A percentile compares a stretch with the other conserved stretches of the same genome.
Conservation (phyloP, 2,888 invertebrate genomes). For the Muschampia plurimacula region DNA sequence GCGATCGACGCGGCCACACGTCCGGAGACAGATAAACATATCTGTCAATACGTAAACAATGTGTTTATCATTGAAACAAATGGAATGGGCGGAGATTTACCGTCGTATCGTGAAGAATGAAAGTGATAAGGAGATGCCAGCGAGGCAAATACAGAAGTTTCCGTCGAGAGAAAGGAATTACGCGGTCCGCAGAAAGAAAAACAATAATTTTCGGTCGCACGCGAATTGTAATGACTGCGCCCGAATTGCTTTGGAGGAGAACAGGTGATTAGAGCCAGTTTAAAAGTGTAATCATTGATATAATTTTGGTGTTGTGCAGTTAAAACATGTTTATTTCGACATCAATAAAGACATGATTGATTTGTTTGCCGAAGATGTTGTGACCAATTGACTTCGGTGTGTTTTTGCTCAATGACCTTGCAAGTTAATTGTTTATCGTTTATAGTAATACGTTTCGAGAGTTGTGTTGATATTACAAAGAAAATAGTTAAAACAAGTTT, state of each 20-base stretch:
- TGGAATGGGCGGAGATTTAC: slow-evolving; percentile 75
- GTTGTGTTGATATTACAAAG: neutral
- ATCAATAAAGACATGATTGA: slow-evolving; percentile 19
- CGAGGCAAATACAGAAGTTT: slow-evolving; percentile 85
- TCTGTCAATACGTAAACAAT: slow-evolving; percentile 50
- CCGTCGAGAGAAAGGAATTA: slow-evolving; percentile 89
- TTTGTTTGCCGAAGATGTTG: slow-evolving; percentile 21
- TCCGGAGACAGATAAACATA: slow-evolving; percentile 15
- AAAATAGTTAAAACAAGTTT: neutral
- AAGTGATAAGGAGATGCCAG: slow-evolving; percentile 53
- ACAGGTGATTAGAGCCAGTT: slow-evolving; percentile 54
- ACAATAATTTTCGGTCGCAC: slow-evolving; percentile 70
- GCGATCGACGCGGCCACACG: slow-evolving; percentile 48
- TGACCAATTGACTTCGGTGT: slow-evolving; percentile 13
- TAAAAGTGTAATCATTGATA: slow-evolving; percentile 12
- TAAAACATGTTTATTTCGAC: slow-evolving; percentile 8
- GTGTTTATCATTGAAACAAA: slow-evolving; percentile 76
- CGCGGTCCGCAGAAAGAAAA: slow-evolving; percentile 87
- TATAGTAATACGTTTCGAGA: neutral
- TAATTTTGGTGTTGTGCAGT: slow-evolving; percentile 15
- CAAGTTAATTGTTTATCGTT: neutral
- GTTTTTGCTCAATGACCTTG: slow-evolving; percentile 18
- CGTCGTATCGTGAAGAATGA: slow-evolving; percentile 64
- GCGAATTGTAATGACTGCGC: slow-evolving; percentile 75
- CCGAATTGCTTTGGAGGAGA: slow-evolving; percentile 68